Evolutionary conservation across 2,113 vertebrate species (phyloP), one percentile per base, ranked within the genome.

Genomic region (Dendropsophus ebraccatus): DNA sequence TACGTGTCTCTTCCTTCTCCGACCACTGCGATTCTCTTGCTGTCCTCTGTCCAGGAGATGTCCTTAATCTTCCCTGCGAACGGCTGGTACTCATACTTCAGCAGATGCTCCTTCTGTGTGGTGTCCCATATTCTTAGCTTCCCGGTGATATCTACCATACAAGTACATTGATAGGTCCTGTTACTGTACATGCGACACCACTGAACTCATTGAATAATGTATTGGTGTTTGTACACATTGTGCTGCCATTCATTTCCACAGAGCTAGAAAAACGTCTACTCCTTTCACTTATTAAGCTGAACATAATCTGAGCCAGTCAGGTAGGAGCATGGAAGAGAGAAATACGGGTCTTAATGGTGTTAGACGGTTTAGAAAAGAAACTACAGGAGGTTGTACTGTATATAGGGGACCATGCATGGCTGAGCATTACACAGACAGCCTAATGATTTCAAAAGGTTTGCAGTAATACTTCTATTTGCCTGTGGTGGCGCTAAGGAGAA

Each of bases 101-200:
- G 90, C 65, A 99, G 74, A 88, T 99, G 98, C 83, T 99, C 97
- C 89, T 96, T 98, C 93, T 99, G 98, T 1, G 97, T 99, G 19
- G 98, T 99, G 92, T 99, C 98, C 98, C 98, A 99, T 93, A 99
- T 99, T 76, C 97, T 93, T 70, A 99, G 90, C 90, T 97, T 99
- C 88, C 98, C 98, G 0, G 97, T 95, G 65, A 93, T 87, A 92
- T 99, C 98, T 99, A 88, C 1, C 52, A 88, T 69, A 81, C 41
- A 30, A 91, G 88, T 56, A 90, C 86, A 92, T 2, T 28, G 21
- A 62, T 0, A 54, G 13, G 3, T 50, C 41, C n/a, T 28, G n/a
- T 17, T 30, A 50, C 69, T 16, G 41, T 67, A 67, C 79, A 23
- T 1, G 28, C 17, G 45, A 56, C 21, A 30, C 16, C 65, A 69